A percentile compares a stretch with the other conserved stretches of the same genome.
Evolutionary conservation across 2,113 vertebrate genomes (phyloP).

Genomic region (Odocoileus hemionus): DNA sequence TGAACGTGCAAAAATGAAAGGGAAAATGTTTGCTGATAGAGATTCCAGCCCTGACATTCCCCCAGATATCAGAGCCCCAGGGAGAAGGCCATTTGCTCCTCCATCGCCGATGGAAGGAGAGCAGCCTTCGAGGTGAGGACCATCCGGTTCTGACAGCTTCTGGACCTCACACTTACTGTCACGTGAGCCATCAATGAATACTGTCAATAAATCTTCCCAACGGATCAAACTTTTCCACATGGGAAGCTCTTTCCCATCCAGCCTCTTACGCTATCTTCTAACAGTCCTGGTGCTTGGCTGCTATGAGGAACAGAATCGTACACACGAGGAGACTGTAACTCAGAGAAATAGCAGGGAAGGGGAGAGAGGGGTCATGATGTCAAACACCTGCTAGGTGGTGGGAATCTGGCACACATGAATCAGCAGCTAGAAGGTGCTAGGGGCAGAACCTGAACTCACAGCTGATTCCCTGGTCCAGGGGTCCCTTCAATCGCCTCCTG

Average conservation of each 20-base stretch:
- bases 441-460: background rate
- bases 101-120: background rate
- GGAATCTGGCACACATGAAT: background rate
- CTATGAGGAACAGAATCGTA: too few species aligned
- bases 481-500: background rate
- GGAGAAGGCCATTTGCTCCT: background rate
- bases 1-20: background rate
- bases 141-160: accelerated
- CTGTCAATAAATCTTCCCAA: background rate
- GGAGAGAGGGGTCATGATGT: too few species aligned
- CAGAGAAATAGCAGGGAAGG: background rate
- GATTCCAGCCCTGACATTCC: background rate
- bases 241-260: background rate
- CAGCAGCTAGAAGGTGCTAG: accelerated
- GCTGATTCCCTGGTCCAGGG: background rate
- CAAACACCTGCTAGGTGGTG: background rate
- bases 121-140: background rate
- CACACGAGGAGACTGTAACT: background rate
- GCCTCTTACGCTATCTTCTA: background rate
- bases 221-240: background rate
- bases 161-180: background rate
- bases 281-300: background rate
- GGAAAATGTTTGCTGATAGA: background rate
- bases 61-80: background rate
- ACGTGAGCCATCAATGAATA: background rate